phyloP scores from a whole-genome alignment of 2,797 vertebrate species.

The Epinephelus malabaricus region DNA sequence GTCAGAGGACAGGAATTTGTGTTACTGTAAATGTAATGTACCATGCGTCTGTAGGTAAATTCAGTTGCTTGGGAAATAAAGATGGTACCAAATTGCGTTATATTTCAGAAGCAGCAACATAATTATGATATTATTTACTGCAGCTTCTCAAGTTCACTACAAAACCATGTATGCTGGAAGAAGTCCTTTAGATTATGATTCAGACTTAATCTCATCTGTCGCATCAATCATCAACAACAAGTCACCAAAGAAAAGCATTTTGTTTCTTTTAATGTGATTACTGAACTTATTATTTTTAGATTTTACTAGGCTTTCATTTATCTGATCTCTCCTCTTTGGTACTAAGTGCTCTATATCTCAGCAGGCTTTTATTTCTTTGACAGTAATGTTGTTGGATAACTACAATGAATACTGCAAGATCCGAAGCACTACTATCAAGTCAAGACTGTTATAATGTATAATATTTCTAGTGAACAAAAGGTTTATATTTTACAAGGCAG shows the following conservation, averaged over 20 bases:
- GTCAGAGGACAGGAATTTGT: slow-evolving; percentile 31
- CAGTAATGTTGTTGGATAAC: slow-evolving; percentile 1
- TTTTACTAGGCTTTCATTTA: slow-evolving; percentile 36
- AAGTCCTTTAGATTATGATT: background rate
- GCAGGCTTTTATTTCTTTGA: background rate
- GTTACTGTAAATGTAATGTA: slow-evolving; percentile 19
- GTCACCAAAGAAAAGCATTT: slow-evolving; percentile 42
- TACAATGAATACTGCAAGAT: background rate
- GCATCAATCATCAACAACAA: background rate
- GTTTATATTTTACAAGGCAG: slow-evolving; percentile 18
- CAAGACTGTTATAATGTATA: slow-evolving; percentile 51
- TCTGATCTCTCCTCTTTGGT: slow-evolving; percentile 1
- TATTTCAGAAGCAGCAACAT: background rate
- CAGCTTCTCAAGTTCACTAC: background rate
- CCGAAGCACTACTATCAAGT: slow-evolving; percentile 6
- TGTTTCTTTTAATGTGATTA: background rate
- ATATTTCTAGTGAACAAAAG: slow-evolving; percentile 28
- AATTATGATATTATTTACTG: slow-evolving; percentile 2
- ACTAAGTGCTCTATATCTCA: background rate
- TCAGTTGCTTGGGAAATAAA: slow-evolving; percentile 4
- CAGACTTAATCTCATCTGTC: background rate
- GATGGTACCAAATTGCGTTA: slow-evolving; percentile 9
- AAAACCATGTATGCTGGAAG: slow-evolving; percentile 6
- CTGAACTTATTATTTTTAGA: background rate
- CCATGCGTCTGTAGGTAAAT: background rate